Conservation (phyloP, 1,140 invertebrate genomes). For the Drosophila novamexicana region DNA sequence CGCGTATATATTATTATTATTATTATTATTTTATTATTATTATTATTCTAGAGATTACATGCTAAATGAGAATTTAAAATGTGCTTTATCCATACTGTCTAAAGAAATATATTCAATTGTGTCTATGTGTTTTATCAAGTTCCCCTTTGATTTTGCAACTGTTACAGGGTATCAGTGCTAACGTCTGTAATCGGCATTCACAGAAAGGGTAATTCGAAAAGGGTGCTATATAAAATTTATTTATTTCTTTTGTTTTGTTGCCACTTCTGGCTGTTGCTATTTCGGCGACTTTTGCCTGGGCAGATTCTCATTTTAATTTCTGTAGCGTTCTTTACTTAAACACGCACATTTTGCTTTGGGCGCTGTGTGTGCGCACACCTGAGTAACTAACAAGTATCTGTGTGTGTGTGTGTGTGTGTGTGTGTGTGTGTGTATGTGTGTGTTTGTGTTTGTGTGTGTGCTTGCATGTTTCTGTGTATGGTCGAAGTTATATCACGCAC, state of each 20-base stretch:
- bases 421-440: slow-evolving; percentile 12
- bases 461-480: slow-evolving; percentile 19
- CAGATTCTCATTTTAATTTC: slow-evolving; percentile 1
- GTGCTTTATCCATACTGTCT: no score
- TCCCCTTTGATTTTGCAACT: not conserved
- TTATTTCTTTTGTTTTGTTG: not conserved
- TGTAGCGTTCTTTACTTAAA: slow-evolving; percentile 49
- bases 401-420: slow-evolving; percentile 27
- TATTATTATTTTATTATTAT: no score
- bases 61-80: no score
- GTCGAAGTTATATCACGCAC: slow-evolving; percentile 66
- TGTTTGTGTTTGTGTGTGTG: slow-evolving; percentile 26
- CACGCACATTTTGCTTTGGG: slow-evolving; percentile 64
- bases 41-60: no score
- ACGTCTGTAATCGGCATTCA: not conserved
- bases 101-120: no score
- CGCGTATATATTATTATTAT: no score
- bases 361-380: slow-evolving; percentile 6
- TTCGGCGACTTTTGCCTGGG: slow-evolving; percentile 18
- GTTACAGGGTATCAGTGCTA: not conserved
- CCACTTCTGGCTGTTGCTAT: slow-evolving; percentile 10
- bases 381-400: not conserved
- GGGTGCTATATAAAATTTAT: not conserved
- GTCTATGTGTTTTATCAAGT: no score
- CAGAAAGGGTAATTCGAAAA: not conserved